Evolutionary conservation across 2,888 invertebrate species (phyloP), one percentile per base, ranked within the genome.

Genomic region (Tetragonisca angustula): DNA sequence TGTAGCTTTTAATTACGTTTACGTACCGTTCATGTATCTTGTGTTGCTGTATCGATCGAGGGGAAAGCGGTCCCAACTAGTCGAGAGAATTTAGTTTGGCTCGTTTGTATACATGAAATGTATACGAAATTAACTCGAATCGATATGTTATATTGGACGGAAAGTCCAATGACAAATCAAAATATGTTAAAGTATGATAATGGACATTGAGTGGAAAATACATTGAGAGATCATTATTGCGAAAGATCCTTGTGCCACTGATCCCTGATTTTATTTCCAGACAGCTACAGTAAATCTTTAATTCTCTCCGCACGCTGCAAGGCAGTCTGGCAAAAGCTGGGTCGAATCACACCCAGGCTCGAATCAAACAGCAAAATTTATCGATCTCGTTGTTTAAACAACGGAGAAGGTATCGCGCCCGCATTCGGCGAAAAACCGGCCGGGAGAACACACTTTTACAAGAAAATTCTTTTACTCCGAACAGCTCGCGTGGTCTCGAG

Each of bases 401-500:
- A 79, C 0, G 17, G 61, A 24, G 59, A 24, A 27, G 13, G 27
- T 52, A 27, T 71, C 67, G 65, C 76, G 54, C 27, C 54, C 56
- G 59, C 50, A 73, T 73, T 78, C 59, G 59, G 15, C n/a, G 43
- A 70, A 61, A 70, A 65, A 50, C 36, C 54, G 24, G 24, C 36
- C 54, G 24, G 24, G 17, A 36, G 70, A 79, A 70, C 79, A 65
- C 32, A 43, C 43, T 43, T 43, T 43, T 74, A 70, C 79, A 83
- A 81, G 76, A 76, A 81, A 81, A 81, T 70, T 81, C 83, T 83
- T 79, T 76, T 84, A 83, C 61, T 67, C 69, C 54, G 65, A 83
- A 83, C 67, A 56, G 67, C 67, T 77, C 64, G 83, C 64, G 74
- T 67, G 77, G 72, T 81, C 76, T 76, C 79, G 78, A 79, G 68